These are phyloP conservation scores for Syngnathus scovelli DNA, from an alignment of 2,113 vertebrate genomes.

Conservation along the genomic window DNA sequence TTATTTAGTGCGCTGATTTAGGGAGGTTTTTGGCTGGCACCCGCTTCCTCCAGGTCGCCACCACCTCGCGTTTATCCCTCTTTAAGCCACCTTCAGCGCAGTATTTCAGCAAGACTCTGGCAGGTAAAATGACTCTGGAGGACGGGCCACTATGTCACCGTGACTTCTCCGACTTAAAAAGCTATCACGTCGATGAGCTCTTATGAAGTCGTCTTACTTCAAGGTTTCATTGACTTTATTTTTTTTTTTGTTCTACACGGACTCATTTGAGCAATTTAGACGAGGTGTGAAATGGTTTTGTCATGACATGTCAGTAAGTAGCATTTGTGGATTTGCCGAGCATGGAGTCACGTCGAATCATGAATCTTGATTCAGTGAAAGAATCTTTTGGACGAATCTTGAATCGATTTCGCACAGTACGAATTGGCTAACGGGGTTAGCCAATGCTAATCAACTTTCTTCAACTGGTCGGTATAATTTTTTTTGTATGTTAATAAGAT, in stretches of 20 bases:
- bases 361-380: no score
- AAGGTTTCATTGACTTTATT: slow-evolving; percentile 6
- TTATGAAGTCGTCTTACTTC: background rate
- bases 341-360: no score
- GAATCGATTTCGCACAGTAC: no score
- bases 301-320: no score
- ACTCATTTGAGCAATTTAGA: slow-evolving; percentile 6
- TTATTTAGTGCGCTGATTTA: slow-evolving; percentile 27
- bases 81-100: slow-evolving; percentile 10
- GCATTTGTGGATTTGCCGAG: no score
- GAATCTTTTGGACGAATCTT: no score
- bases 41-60: slow-evolving; percentile 18
- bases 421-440: no score
- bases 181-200: slow-evolving; percentile 7
- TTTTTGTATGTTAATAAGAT: no score
- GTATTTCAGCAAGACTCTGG: slow-evolving; percentile 4
- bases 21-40: slow-evolving; percentile 13
- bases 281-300: no score
- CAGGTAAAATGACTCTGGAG: slow-evolving; percentile 1
- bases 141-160: slow-evolving; percentile 8
- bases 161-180: slow-evolving; percentile 4
- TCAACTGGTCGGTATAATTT: no score
- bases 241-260: background rate
- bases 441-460: no score
- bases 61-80: slow-evolving; percentile 17